Base-by-base conservation (phyloP, 2,888 invertebrate genomes). In the Aspidapion aeneum region DNA sequence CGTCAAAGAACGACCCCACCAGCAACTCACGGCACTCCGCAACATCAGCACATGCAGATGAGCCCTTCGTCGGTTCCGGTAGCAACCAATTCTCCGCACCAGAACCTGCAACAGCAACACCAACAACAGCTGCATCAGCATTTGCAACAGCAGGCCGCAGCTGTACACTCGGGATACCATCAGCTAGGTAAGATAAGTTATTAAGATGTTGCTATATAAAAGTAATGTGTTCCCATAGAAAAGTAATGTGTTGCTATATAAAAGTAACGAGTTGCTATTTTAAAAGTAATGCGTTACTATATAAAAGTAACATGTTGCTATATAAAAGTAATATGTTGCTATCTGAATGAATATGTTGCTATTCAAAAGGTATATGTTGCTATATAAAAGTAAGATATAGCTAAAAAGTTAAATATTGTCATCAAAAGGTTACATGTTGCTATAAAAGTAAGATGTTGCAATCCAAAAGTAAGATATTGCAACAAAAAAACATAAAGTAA, bases 121-220 rank as follows among this genome's bases (percentile, higher is more conserved):
- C 77, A 79, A 35, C 77, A 79, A 61, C 79, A 78, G 64, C 65
- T 75, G 49, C 77, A 77, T 57, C 72, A 74, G n/a, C 76, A 77
- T 64, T 65, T 79, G 62, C 80, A 80, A 58, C 80, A 80, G 63
- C 79, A 79, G 66, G 78, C 79, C 50, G 74, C 76, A 21, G 78
- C 77, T 18, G 78, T 79, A 72, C 80, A 80, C 61, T 79, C 79
- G 68, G 74, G 78, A 3, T 67, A 67, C 57, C 72, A 73, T 21
- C 74, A 73, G 55, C 61, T 73, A 56, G 68, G 71, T 2, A 71
- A 73, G 3, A 7, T 3, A 3, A 3, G 12, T 7, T 7, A 35
- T 3, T 12, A 35, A 7, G 5, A 35, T 35, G n/a, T 35, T 35
- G 12, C 35, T 35, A 35, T 12, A 3, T n/a, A n/a, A n/a, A n/a